Evolutionary conservation across 2,888 invertebrate genomes (phyloP).

Genomic region (Neoscelio sp.): DNA sequence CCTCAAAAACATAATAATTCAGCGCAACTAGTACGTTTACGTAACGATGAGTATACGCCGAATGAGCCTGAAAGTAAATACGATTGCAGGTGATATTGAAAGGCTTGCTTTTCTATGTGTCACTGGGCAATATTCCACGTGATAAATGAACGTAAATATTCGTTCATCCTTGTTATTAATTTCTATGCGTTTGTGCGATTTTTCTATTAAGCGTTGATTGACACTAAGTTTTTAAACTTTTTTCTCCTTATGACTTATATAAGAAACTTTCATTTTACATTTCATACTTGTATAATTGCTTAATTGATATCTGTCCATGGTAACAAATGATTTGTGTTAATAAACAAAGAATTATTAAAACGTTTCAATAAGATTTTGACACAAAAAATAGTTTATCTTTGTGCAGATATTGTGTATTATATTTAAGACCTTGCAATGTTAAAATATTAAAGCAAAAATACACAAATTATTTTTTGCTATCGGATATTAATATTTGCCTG

Average conservation of each 20-base stretch:
- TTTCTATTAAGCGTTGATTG: conserved; percentile 24
- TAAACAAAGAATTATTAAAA: too few species aligned
- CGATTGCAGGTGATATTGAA: conserved; percentile 48
- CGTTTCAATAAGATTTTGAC: too few species aligned
- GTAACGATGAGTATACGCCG: conserved; percentile 12
- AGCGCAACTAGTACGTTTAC: conserved; percentile 32
- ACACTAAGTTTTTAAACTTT: conserved; percentile 4
- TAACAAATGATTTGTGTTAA: too few species aligned
- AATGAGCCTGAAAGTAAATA: conserved; percentile 32
- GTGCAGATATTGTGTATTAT: too few species aligned
- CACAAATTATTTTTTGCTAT: too few species aligned
- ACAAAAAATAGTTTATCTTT: too few species aligned
- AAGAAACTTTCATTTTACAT: conserved; percentile 44
- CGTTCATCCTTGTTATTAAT: conserved; percentile 47
- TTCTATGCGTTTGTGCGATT: conserved; percentile 20
- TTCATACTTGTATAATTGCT: conserved; percentile 21
- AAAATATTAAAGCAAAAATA: too few species aligned
- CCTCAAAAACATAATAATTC: conserved; percentile 45
- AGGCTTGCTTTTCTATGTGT: conserved; percentile 54
- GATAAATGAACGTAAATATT: conserved; percentile 56
- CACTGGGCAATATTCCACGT: conserved; percentile 20
- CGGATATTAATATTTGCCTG: too few species aligned
- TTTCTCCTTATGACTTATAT: conserved; percentile 25
- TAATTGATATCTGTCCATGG: conserved; percentile 9
- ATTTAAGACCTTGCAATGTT: too few species aligned